These are phyloP conservation scores for Arctopsyche grandis DNA, from an alignment of 1,140 invertebrate genomes.

Conservation along the genomic window DNA sequence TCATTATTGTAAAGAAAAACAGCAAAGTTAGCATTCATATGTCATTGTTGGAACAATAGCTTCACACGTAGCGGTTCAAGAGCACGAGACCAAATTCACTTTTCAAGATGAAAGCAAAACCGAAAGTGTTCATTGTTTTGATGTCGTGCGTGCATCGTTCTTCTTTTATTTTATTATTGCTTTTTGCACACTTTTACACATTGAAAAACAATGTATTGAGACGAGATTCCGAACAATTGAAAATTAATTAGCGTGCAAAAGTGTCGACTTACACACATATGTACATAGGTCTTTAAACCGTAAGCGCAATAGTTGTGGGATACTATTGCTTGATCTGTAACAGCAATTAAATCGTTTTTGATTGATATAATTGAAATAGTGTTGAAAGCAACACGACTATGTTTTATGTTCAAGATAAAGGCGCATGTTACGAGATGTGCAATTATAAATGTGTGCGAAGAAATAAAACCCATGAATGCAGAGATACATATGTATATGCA, in stretches of 20 bases:
- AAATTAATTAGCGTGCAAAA: neutral
- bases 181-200: neutral
- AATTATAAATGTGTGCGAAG: too few species aligned
- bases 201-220: neutral
- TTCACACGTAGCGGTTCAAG: slow-evolving; percentile 9
- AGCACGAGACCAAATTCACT: slow-evolving; percentile 37
- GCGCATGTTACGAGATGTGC: too few species aligned
- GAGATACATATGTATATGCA: too few species aligned
- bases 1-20: too few species aligned
- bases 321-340: neutral
- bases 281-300: too few species aligned
- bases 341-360: too few species aligned
- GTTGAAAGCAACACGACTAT: too few species aligned
- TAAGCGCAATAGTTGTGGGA: neutral
- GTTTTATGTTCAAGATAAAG: too few species aligned
- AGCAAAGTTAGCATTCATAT: too few species aligned
- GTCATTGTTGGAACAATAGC: neutral
- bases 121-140: slow-evolving; percentile 29
- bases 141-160: neutral
- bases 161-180: neutral
- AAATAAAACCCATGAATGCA: too few species aligned
- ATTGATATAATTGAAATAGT: too few species aligned
- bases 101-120: slow-evolving; percentile 40
- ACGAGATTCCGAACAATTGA: neutral
- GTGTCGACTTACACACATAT: neutral